Base-by-base conservation (phyloP, 2,113 vertebrate species). In the Tinamus guttatus region DNA sequence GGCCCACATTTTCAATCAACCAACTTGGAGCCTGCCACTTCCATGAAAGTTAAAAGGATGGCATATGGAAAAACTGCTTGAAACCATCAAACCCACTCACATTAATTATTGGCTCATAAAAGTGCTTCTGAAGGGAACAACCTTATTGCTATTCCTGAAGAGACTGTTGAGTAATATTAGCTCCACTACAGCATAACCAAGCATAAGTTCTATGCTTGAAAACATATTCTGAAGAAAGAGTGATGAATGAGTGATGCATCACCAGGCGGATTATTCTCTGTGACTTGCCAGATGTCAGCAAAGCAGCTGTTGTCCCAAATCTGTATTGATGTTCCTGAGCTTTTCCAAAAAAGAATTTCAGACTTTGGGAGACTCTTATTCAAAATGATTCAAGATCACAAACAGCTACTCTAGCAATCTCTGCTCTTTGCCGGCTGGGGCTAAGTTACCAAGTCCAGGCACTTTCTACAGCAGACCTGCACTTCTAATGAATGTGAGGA, bases 391-490 rank as follows among this genome's bases (percentile, higher is more conserved):
- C 54, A 80, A 85, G 52, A 93, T 87, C 78, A 82, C 52, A 80
- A 89, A 75, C 34, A 68, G 34, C 58, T 41, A 43, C 43, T 65
- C 40, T 28, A 87, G 71, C 27, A 80, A 30, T 59, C 77, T 85
- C 67, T 87, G 41, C 70, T 85, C 43, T 82, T 87, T 91, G 85
- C 70, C 89, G 84, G 27, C 14, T 75, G n/a, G 71, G 69, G 90
- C 54, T 93, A 43, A 93, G 36, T 65, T 91, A 80, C 28, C 43
- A 90, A 13, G 43, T 64, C 58, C 68, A 65, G 43, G 82, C 82
- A 90, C 14, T 89, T 24, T 30, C 45, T 86, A 60, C 24, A 87
- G 59, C 12, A 79, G 77, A 75, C 21, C 1, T 2, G 43, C 54
- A 77, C 77, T 90, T 85, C 58, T 64, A 64, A 91, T 62, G 52